Evolutionary conservation across 92 coral and sea anemone species (phyloP), one percentile per base, ranked within the genome.

Genomic region (Zoanthus solanderi): DNA sequence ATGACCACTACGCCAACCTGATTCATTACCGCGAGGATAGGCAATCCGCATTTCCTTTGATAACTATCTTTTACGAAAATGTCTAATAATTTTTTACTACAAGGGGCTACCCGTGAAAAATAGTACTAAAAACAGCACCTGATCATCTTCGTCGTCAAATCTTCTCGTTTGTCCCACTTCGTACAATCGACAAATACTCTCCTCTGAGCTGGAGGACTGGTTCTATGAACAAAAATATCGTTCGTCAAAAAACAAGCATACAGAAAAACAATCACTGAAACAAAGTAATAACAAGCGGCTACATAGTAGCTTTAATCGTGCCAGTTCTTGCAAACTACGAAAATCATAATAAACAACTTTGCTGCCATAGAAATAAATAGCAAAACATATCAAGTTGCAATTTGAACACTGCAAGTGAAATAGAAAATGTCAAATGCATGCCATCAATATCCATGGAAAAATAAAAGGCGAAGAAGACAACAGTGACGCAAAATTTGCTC

Each of bases 81-180:
- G 42, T 37, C 42, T 37, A 37, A 37, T 37, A 37, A 37, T 37
- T 37, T 4, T 37, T 37, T 37, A 37, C 42, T 37, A 37, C 42
- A 37, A 37, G 42, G 42, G 2, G 42, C 2, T 23, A 37, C 42
- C 42, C 4, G 2, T 37, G 42, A 37, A 37, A 37, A 37, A 1
- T 4, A 37, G 42, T 37, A 37, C 42, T 37, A 37, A 37, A 7
- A 44, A 46, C 28, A 29, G 83, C 71, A 92, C 96, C 91, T 94
- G 95, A 29, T 94, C 98, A 81, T 96, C 98, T 8, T 94, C 97
- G 34, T 91, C 95, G 78, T 96, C 99, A 73, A 94, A 93, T 71
- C 99, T 78, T 45, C 94, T 92, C 71, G 93, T 88, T 83, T 97
- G 85, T 13, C 99, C 99, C 34, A 96, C 96, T 88, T 96, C 99